Base-by-base conservation (phyloP, 1,140 invertebrate genomes). In the Philaenus spumarius region DNA sequence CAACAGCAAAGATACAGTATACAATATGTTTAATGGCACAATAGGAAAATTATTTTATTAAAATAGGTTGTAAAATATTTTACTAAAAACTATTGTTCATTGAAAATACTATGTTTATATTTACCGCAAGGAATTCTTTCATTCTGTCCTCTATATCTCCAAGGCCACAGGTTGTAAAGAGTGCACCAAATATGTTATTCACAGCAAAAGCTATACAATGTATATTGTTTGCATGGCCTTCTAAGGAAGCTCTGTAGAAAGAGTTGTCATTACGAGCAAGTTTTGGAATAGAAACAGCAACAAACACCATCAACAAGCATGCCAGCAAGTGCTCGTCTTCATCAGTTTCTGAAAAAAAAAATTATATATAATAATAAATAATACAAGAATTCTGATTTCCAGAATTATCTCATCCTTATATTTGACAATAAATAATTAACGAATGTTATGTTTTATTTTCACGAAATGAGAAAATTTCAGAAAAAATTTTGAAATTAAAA, bases 261-360 rank as follows among this genome's bases (percentile, higher is more conserved):
- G 92, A 93, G 46, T 83, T 84, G 51, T 97, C 95, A 64, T 82
- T 89, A 52, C 90, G 81, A 1, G 96, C 94, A n/a, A 99, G 78
- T 73, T 95, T 93, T 2, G 97, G 96, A 64, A 99, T 88, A 0
- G 95, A 95, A 24, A 99, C 95, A 0, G 97, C 97, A 1, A 99
- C 90, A 75, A 98, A 99, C 3, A 99, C 97, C 93, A 99, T 97
- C 17, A 99, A 73, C 5, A 99, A 76, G 74, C 96, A 99, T 1
- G 96, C 90, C 22, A 95, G 78, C 14, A 93, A 77, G 77, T 99
- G 97, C 66, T 99, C 95, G 67, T 93, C 89, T 62, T 97, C 94
- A 58, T 92, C 89, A 12, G 56, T 58, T 39, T 66, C 63, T 57
- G 55, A 37, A 53, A 51, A 51, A 51, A n/a, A 51, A 9, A 15